These are phyloP conservation scores for Fissipunctia ypsillon DNA, from an alignment of 2,888 invertebrate species.

Conservation along the genomic window DNA sequence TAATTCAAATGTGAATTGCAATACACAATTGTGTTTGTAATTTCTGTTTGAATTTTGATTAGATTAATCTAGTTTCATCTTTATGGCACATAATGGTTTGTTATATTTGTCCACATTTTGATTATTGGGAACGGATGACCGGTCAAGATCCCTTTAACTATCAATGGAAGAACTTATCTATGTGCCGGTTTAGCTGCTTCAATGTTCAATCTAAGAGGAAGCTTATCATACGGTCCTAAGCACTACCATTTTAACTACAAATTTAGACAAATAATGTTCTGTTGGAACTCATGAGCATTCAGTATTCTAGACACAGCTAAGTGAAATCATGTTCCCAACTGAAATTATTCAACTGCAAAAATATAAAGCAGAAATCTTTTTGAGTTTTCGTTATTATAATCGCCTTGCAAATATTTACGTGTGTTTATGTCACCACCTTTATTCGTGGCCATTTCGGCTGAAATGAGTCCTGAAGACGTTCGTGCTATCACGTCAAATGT, in stretches of 20 bases:
- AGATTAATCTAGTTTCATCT: constrained; percentile 46
- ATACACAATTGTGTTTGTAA: constrained; percentile 54
- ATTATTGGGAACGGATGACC: background rate
- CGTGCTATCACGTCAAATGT: constrained; percentile 53
- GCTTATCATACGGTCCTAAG: constrained; percentile 30
- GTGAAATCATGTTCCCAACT: constrained; percentile 13
- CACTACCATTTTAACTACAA: constrained; percentile 20
- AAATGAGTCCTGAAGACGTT: constrained; percentile 52
- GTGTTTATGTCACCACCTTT: constrained; percentile 43
- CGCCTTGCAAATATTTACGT: constrained; percentile 42
- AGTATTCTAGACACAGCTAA: constrained; percentile 26
- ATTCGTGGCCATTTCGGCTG: constrained; percentile 35
- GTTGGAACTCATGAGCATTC: constrained; percentile 13
- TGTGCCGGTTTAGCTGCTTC: constrained; percentile 33
- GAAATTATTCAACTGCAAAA: background rate
- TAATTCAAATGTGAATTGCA: constrained; percentile 59
- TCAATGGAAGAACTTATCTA: constrained; percentile 21
- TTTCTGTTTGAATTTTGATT: constrained; percentile 58
- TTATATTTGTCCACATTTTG: constrained; percentile 34
- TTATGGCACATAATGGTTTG: constrained; percentile 41
- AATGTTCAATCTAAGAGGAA: constrained; percentile 34
- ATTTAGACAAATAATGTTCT: constrained; percentile 36
- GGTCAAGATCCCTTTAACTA: constrained; percentile 11
- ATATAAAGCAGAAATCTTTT: constrained; percentile 26
- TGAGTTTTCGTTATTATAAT: constrained; percentile 45